Evolutionary conservation across 2,797 vertebrate species (phyloP).

Genomic region (Pipistrellus kuhlii): DNA sequence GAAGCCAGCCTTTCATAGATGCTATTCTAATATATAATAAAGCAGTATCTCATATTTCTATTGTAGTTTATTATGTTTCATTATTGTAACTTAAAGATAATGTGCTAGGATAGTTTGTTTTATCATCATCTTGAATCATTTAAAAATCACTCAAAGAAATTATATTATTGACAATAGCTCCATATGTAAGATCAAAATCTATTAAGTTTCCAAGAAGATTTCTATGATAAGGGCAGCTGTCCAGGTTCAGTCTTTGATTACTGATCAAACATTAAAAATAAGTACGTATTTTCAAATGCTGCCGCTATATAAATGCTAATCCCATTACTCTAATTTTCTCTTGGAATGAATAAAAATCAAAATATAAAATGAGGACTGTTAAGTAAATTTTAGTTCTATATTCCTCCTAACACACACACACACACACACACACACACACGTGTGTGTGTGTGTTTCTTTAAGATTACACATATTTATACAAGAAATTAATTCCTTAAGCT

Average conservation of each 20-base stretch:
- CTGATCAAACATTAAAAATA: background rate
- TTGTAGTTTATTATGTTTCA: background rate
- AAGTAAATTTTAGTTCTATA: background rate
- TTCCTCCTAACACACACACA: background rate
- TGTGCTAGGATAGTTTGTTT: background rate
- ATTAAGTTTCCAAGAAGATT: background rate
- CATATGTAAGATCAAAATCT: background rate
- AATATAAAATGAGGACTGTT: background rate
- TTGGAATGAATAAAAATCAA: background rate
- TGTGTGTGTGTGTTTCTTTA: background rate
- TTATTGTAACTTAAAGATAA: background rate
- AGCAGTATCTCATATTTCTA: background rate
- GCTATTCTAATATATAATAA: background rate
- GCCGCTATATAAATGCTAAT: background rate
- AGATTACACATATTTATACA: background rate
- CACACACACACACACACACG: too few species aligned
- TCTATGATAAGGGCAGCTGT: background rate
- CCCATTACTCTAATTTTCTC: background rate
- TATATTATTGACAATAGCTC: background rate
- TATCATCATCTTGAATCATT: background rate
- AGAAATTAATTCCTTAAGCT: background rate
- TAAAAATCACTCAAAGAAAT: background rate
- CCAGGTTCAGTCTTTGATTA: background rate
- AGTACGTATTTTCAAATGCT: background rate
- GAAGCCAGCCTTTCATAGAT: background rate